Evolutionary conservation across 2,888 invertebrate genomes (phyloP), one percentile per base, ranked within the genome.

Genomic region (Laothoe populi): DNA sequence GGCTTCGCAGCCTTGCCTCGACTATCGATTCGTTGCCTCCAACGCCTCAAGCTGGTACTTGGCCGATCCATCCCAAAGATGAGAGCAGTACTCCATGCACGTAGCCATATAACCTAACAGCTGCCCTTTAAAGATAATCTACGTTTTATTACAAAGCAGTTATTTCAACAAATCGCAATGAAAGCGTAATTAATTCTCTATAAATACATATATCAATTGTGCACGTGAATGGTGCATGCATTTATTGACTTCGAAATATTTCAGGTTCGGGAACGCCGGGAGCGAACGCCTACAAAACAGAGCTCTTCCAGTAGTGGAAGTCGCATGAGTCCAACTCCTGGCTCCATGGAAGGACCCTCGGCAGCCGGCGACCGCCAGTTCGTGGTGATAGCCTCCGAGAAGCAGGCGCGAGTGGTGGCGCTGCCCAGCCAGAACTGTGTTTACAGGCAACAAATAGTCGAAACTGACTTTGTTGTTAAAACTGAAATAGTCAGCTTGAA

Each of bases 361-460:
- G 73, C 79, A 79, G 65, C 79, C 71, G 95, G 77, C 10, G 98
- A 98, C 92, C 94, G 97, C 70, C 99, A 99, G 94, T 98, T 97
- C 91, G 97, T 97, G 70, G 97, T 98, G 61, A 95, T 99, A 74
- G 96, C 97, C 68, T 98, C 98, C 64, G 99, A 99, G 93, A 98
- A 98, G 92, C 98, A 99, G 93, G 98, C 97, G 67, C 95, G 98
- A 77, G 97, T 99, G 69, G 96, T 99, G 70, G 98, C 98, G 71
- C 95, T 99, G 83, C 99, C 99, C 70, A 98, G 98, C 75, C 99
- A 99, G 92, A 97, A 97, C 86, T 98, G 98, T 93, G 96, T 98
- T 75, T 98, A 98, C 92, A 95, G 98, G 77, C 97, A 97, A 87
- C 98, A 98, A 91, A 95, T 99, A 75, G 97, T 98, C 68, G 98